Evolutionary conservation across 2,797 vertebrate species (phyloP).

Genomic region (Triplophysa yarkandensis): DNA sequence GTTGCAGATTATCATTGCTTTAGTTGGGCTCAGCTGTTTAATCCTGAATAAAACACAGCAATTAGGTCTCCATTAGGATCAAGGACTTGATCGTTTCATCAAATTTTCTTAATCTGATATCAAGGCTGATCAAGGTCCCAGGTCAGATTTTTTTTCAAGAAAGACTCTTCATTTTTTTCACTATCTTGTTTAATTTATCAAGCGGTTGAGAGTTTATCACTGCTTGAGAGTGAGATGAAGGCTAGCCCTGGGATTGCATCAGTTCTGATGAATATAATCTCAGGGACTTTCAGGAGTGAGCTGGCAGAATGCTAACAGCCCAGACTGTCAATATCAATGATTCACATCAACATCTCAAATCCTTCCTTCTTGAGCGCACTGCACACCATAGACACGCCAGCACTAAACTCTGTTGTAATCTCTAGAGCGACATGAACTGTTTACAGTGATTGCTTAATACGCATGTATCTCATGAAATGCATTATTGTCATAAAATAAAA

Average conservation of each 20-base stretch:
- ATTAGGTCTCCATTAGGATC: no score
- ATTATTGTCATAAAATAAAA: no score
- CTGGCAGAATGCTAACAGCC: slow-evolving; percentile 41
- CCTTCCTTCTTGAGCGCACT: neutral
- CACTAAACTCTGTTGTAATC: neutral
- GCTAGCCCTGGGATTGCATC: slow-evolving; percentile 16
- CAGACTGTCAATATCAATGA: slow-evolving; percentile 54
- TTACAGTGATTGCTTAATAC: no score
- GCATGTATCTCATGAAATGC: no score
- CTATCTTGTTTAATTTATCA: neutral
- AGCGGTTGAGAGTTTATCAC: neutral
- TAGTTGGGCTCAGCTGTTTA: no score
- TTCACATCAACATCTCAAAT: slow-evolving; percentile 43
- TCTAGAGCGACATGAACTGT: no score
- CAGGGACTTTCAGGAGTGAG: slow-evolving; percentile 36
- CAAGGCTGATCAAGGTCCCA: neutral
- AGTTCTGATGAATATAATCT: slow-evolving; percentile 55
- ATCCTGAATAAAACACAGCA: no score
- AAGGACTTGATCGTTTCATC: no score
- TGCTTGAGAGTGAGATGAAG: neutral
- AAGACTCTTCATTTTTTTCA: neutral
- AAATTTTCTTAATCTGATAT: no score
- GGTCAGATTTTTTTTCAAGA: neutral
- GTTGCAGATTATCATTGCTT: no score
- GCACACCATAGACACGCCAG: neutral